These are phyloP conservation scores for Vidua chalybeata DNA, from an alignment of 2,113 vertebrate species.

Conservation along the genomic window DNA sequence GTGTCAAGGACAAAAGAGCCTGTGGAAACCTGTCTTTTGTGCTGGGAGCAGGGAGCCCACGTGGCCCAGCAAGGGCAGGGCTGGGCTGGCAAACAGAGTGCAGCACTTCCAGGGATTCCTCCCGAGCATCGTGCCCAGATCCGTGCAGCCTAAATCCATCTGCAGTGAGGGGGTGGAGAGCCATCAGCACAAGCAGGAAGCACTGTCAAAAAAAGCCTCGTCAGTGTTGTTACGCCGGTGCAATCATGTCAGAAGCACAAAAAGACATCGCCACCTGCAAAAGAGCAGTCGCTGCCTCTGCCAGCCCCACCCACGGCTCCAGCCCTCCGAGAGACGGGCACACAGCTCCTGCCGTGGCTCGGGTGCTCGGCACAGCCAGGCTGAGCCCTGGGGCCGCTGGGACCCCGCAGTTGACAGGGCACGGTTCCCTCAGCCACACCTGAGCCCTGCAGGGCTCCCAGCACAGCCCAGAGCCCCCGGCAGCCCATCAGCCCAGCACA, in stretches of 20 bases:
- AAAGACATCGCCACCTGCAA: not conserved
- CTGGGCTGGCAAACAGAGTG: not conserved
- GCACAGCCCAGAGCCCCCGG: not conserved
- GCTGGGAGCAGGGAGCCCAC: not conserved
- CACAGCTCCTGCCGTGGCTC: accelerated
- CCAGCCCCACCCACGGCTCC: not conserved
- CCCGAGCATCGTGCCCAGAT: not conserved
- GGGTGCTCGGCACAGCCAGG: accelerated
- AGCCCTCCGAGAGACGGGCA: not conserved
- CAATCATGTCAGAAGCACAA: not conserved
- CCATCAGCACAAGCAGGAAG: conserved; percentile 26
- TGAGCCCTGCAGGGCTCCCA: not conserved
- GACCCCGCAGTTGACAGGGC: too few species aligned
- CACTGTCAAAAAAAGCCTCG: conserved; percentile 29
- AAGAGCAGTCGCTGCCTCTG: conserved; percentile 13
- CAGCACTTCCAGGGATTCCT: not conserved
- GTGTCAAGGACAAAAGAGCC: not conserved
- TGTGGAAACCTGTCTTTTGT: not conserved
- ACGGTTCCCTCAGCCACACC: too few species aligned
- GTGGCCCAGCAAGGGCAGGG: not conserved
- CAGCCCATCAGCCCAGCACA: not conserved
- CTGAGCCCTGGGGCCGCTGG: not conserved
- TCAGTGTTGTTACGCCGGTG: not conserved
- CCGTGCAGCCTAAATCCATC: not conserved
- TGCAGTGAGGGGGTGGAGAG: conserved; percentile 49